These are phyloP conservation scores for Cnemophilus loriae DNA, from an alignment of 2,113 vertebrate species.

Conservation along the genomic window DNA sequence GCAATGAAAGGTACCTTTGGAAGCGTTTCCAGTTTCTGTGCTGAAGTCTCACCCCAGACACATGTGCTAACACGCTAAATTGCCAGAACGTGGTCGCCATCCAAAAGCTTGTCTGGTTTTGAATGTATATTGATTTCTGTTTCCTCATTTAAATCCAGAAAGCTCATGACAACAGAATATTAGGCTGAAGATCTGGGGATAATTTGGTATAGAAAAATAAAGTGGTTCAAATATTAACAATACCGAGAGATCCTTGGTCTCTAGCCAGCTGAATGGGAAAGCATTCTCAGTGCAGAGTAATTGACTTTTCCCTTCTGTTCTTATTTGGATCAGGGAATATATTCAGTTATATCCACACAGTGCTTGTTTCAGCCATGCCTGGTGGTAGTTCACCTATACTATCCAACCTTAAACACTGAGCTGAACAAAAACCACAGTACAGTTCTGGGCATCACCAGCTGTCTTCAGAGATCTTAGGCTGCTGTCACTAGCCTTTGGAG, in stretches of 20 bases:
- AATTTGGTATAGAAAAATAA: slow-evolving; percentile 70
- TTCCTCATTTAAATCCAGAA: not conserved
- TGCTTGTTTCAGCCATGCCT: not conserved
- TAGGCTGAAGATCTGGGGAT: slow-evolving; percentile 71
- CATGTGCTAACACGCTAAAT: not conserved
- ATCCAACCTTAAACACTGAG: accelerated
- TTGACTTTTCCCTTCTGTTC: slow-evolving; percentile 57
- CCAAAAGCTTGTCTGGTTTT: not conserved
- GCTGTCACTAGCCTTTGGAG: not conserved
- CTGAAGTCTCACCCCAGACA: not conserved
- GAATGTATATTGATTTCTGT: not conserved
- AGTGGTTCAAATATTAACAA: slow-evolving; percentile 73
- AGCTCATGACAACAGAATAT: slow-evolving; percentile 70
- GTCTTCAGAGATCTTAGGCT: not conserved
- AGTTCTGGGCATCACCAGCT: not conserved
- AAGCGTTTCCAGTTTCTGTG: not conserved
- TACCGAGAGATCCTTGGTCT: slow-evolving; percentile 65
- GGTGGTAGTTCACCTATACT: accelerated
- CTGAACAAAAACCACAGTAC: not conserved
- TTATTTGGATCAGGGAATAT: not conserved
- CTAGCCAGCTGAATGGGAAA: slow-evolving; percentile 65
- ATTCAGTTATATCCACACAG: not conserved
- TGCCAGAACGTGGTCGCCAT: not conserved
- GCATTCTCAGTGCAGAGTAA: slow-evolving; percentile 73
- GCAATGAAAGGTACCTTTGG: not conserved